Percentiles rank a stretch among this genome's conserved stretches.
phyloP scores from a whole-genome alignment of 2,888 invertebrate species.

The Gryllus longicercus region DNA sequence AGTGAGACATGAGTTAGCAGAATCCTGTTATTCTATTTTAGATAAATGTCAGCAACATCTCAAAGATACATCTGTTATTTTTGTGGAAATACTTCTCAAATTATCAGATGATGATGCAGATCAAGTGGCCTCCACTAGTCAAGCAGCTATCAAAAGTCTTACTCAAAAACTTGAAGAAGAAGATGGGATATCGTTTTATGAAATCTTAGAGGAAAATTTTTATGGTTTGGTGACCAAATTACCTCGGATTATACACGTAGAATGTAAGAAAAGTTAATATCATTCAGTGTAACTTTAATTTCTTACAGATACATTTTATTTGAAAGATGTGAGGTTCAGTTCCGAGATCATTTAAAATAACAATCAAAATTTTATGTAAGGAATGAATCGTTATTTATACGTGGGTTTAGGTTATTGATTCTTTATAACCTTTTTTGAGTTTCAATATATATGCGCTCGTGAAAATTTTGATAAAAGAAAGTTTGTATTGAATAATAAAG shows the following conservation, averaged over 20 bases:
- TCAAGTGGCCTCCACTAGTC: slow-evolving; percentile 52
- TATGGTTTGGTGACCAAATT: slow-evolving; percentile 56
- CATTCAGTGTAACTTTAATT: too few species aligned
- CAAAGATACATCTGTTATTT: slow-evolving; percentile 48
- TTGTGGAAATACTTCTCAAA: slow-evolving; percentile 65
- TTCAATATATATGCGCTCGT: too few species aligned
- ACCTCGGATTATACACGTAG: slow-evolving; percentile 61
- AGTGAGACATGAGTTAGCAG: slow-evolving; percentile 61
- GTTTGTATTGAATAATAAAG: too few species aligned
- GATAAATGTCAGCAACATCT: slow-evolving; percentile 44
- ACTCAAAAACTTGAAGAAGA: slow-evolving; percentile 47
- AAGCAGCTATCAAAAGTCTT: slow-evolving; percentile 46
- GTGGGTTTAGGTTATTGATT: too few species aligned
- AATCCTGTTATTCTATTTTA: slow-evolving; percentile 48
- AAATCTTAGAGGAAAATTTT: slow-evolving; percentile 60
- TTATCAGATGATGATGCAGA: slow-evolving; percentile 63
- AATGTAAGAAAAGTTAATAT: slow-evolving; percentile 47
- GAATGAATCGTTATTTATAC: too few species aligned
- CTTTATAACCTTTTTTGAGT: too few species aligned
- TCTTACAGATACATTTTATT: slow-evolving; percentile 27
- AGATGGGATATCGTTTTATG: slow-evolving; percentile 49
- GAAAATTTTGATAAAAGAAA: too few species aligned
- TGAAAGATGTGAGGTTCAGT: not conserved
- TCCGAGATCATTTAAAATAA: too few species aligned
- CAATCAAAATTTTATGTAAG: too few species aligned